phyloP scores from a whole-genome alignment of 2,888 invertebrate genomes.

The Mylabris sibirica region DNA sequence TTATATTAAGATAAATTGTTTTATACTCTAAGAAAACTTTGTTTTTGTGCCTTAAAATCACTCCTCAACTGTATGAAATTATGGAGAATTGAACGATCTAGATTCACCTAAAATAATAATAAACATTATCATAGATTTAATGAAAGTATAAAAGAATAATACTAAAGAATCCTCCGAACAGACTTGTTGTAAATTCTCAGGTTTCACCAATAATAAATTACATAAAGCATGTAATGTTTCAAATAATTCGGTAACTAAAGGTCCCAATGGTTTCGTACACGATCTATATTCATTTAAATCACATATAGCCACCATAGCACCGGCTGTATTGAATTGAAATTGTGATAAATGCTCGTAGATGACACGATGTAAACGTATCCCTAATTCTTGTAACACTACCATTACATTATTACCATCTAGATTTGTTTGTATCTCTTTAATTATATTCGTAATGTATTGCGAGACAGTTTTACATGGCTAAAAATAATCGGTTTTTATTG shows the following conservation, averaged over 20 bases:
- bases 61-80: slow-evolving; percentile 94
- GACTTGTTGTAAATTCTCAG: slow-evolving; percentile 95
- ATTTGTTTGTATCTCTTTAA: slow-evolving; percentile 79
- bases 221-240: slow-evolving; percentile 95
- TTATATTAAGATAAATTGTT: not conserved
- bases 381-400: slow-evolving; percentile 86
- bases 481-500: slow-evolving; percentile 33
- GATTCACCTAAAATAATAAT: slow-evolving; percentile 72
- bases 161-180: slow-evolving; percentile 94
- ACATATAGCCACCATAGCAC: slow-evolving; percentile 97
- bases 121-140: not conserved
- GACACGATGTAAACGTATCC: slow-evolving; percentile 89
- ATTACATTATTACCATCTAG: slow-evolving; percentile 93
- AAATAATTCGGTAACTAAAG: slow-evolving; percentile 86
- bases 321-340: slow-evolving; percentile 93
- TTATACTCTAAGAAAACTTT: slow-evolving; percentile 49
- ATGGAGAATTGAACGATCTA: slow-evolving; percentile 88
- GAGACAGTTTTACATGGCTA: slow-evolving; percentile 87
- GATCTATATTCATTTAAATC: slow-evolving; percentile 97
- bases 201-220: slow-evolving; percentile 92
- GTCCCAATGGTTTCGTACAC: slow-evolving; percentile 79
- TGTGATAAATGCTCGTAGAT: slow-evolving; percentile 94
- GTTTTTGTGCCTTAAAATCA: slow-evolving; percentile 90
- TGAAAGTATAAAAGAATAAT: slow-evolving; percentile 53
- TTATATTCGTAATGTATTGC: slow-evolving; percentile 79